Conservation (phyloP, 2,113 vertebrate genomes). For the Anser cygnoides region DNA sequence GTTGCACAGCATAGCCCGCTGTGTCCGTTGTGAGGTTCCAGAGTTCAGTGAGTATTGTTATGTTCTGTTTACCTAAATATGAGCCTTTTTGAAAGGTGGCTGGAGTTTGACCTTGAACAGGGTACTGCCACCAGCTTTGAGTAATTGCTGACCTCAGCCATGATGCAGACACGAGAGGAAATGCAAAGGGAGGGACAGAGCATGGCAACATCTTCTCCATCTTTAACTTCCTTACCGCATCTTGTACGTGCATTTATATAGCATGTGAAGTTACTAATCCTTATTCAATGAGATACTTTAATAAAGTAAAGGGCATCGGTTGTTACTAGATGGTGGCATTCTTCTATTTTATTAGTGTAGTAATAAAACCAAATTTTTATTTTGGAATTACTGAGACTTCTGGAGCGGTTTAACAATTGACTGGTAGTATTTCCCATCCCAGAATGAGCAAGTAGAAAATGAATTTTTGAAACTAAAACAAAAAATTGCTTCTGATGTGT, state of each 20-base stretch:
- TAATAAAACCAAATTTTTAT: not conserved
- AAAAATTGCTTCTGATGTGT: not conserved
- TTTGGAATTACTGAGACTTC: not conserved
- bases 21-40: not conserved
- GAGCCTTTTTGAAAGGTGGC: not conserved
- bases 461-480: not conserved
- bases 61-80: not conserved
- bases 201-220: accelerated
- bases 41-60: not conserved
- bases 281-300: not conserved
- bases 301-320: not conserved
- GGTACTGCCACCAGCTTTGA: not conserved
- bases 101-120: not conserved
- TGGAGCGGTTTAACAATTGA: not conserved
- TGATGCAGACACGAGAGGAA: not conserved
- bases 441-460: not conserved
- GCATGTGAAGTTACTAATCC: not conserved
- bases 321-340: not conserved
- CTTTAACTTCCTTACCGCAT: not conserved
- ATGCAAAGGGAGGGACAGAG: not conserved
- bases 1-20: accelerated
- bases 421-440: not conserved
- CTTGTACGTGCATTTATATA: not conserved
- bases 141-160: not conserved
- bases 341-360: not conserved